These are phyloP conservation scores for Perca schrenkii DNA, from an alignment of 2,113 vertebrate genomes.

Conservation along the genomic window DNA sequence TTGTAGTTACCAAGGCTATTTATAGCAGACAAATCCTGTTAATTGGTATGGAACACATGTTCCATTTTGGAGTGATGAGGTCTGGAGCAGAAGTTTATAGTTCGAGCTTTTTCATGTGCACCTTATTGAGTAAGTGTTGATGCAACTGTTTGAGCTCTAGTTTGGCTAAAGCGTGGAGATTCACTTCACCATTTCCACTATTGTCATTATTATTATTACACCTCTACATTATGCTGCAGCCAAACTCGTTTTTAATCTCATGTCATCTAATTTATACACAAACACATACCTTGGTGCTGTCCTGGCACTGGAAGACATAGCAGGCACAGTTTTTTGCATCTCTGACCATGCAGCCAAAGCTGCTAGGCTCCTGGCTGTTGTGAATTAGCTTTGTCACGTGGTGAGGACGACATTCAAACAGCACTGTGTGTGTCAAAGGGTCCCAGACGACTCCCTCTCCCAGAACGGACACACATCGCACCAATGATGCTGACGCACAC, in stretches of 20 bases:
- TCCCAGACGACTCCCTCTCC: conserved; percentile 87
- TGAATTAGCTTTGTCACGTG: conserved; percentile 91
- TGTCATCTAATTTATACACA: background rate
- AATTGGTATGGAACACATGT: background rate
- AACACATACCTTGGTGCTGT: conserved; percentile 89
- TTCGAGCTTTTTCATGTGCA: background rate
- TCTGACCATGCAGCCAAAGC: conserved; percentile 92
- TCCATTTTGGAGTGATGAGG: background rate
- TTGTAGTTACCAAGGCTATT: background rate
- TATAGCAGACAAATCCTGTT: background rate
- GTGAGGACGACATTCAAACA: conserved; percentile 93
- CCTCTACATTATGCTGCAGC: background rate
- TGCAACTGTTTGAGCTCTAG: background rate
- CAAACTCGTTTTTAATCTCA: background rate
- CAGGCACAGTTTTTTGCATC: conserved; percentile 84
- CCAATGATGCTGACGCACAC: conserved; percentile 82
- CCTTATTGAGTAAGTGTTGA: background rate
- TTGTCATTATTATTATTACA: background rate
- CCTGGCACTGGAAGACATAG: conserved; percentile 92
- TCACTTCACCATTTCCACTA: background rate
- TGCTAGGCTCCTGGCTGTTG: conserved; percentile 93
- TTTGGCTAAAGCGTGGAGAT: background rate
- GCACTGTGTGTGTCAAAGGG: conserved; percentile 87
- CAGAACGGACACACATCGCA: conserved; percentile 85
- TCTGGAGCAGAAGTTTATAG: background rate